Conservation (phyloP, 35 echinoderm and acorn worm genomes). For the Heliocidaris erythrogramma region DNA sequence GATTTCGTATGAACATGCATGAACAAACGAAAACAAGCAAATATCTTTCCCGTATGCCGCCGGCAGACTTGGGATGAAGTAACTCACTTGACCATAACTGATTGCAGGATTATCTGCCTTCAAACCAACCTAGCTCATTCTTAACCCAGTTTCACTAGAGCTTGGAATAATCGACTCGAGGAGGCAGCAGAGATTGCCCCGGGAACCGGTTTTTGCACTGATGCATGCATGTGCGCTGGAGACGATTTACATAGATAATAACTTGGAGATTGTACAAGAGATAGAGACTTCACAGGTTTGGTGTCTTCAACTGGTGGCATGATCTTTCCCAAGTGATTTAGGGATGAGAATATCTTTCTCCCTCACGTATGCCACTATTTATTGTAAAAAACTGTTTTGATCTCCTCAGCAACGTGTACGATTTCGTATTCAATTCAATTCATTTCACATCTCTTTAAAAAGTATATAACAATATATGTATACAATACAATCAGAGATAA, state of each 20-base stretch:
- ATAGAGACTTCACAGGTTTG: not conserved
- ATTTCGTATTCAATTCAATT: no score
- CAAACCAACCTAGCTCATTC: not conserved
- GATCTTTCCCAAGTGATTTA: not conserved
- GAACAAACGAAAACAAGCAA: not conserved
- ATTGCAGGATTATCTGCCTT: not conserved
- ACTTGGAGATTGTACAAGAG: not conserved
- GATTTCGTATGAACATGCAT: not conserved
- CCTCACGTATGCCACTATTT: not conserved
- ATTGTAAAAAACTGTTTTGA: no score
- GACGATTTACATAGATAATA: not conserved
- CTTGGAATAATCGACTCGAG: not conserved
- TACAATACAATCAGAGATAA: no score
- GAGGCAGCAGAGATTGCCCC: not conserved
- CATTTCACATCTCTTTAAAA: no score
- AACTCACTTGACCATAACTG: not conserved
- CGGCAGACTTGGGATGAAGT: not conserved
- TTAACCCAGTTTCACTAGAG: not conserved
- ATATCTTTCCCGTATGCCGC: not conserved
- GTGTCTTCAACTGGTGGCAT: not conserved
- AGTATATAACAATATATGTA: not conserved
- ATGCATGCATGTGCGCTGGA: not conserved
- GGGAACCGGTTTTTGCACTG: not conserved
- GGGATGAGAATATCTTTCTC: not conserved
- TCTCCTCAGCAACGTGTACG: no score